Conservation (phyloP, 1,140 invertebrate species). For the Camponotus vicinus region DNA sequence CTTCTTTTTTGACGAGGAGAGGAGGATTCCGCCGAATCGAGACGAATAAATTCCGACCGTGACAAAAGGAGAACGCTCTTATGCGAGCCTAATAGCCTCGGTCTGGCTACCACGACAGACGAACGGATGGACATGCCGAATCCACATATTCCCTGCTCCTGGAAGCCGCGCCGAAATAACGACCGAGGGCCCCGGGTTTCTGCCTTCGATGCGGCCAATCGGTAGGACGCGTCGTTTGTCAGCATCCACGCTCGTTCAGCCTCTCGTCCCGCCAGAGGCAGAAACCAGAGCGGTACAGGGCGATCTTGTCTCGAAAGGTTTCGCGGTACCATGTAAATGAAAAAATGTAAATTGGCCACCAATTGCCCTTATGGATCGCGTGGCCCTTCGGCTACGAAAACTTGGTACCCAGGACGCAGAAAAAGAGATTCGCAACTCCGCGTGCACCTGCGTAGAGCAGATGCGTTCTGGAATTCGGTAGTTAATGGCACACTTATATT, state of each 20-base stretch:
- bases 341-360: constrained; percentile 61
- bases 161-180: constrained; percentile 72
- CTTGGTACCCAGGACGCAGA: neutral
- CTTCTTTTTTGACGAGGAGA: constrained; percentile 75
- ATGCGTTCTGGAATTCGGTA: constrained; percentile 52
- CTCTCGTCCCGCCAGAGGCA: constrained; percentile 57
- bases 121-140: constrained; percentile 68
- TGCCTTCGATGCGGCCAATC: constrained; percentile 32
- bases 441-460: constrained; percentile 44
- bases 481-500: constrained; percentile 33
- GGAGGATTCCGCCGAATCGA: constrained; percentile 64
- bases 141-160: constrained; percentile 69
- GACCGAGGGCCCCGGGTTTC: constrained; percentile 39
- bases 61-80: constrained; percentile 75
- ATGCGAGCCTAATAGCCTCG: constrained; percentile 76
- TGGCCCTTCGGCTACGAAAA: constrained; percentile 47
- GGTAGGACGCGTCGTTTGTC: constrained; percentile 53
- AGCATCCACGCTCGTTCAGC: constrained; percentile 45
- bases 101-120: constrained; percentile 59
- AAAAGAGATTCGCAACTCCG: constrained; percentile 29
- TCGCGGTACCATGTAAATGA: constrained; percentile 62
- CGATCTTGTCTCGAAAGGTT: constrained; percentile 62
- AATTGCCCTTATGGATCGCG: constrained; percentile 60
- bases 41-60: constrained; percentile 75
- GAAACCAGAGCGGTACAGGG: constrained; percentile 51